Base-by-base conservation (phyloP, 2,113 vertebrate species). In the Crotalus horridus region DNA sequence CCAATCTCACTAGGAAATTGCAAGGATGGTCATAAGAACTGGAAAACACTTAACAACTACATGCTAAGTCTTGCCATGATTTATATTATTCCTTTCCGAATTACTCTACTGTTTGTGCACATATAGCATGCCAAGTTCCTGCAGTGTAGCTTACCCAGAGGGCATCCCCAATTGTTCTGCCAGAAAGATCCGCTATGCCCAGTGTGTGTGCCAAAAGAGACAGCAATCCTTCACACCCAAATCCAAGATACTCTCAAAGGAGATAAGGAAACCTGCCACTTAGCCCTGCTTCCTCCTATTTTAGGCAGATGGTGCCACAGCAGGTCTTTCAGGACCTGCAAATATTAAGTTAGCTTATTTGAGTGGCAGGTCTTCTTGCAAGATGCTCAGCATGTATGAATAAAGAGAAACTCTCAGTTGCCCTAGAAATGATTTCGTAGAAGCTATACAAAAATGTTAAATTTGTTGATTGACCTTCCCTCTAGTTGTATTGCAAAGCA, bases 361-460 rank as follows among this genome's bases (percentile, higher is more conserved):
- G 88, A 92, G 74, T 90, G 88, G 21, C 81, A 90, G 88, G 91
- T 69, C 81, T 91, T n/a, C 51, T 46, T 85, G 33, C 0, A 0
- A 89, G 61, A 48, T 93, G 86, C 91, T 93, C 81, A 91, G 89
- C 81, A 87, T 64, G 56, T 39, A 43, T 33, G 81, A 87, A 46
- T 90, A 64, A 95, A 95, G 95, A 91, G 53, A 95, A 93, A 92
- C 74, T 64, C 53, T 64, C n/a, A 86, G 46, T 48, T 58, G 86
- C 51, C 74, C 29, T 74, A 55, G 48, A 24, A 89, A 51, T 53
- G 59, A 85, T 51, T 93, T 59, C 48, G 46, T 85, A 87, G 81
- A 93, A n/a, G 26, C 55, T 46, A 54, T 23, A 53, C 56, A 64
- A 43, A 56, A 86, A 86, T 43, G 12, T 56, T 85, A 85, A 86